A percentile compares a stretch with the other conserved stretches of the same genome.
Conservation (phyloP, 1,140 invertebrate species). For the Solen grandis region DNA sequence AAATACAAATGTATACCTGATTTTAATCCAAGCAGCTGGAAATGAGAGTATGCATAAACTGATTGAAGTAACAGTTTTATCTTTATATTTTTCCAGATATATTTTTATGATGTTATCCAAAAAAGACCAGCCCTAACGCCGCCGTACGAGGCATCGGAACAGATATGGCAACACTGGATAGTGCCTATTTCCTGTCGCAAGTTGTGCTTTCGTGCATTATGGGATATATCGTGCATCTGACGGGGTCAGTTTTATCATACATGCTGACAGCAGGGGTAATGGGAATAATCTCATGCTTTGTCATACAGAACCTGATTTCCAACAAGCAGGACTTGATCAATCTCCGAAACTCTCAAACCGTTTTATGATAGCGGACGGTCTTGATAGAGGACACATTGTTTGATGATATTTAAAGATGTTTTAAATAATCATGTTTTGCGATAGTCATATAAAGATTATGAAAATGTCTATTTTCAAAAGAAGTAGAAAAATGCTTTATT, state of each 20-base stretch:
- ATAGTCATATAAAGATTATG: too few species aligned
- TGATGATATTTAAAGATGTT: too few species aligned
- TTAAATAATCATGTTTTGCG: too few species aligned
- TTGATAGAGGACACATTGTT: too few species aligned
- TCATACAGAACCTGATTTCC: slow-evolving; percentile 70
- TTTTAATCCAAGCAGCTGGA: too few species aligned
- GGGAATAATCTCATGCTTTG: slow-evolving; percentile 74
- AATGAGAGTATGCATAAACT: too few species aligned
- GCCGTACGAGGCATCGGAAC: slow-evolving; percentile 79
- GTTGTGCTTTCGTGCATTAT: slow-evolving; percentile 81
- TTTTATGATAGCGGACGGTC: slow-evolving; percentile 25
- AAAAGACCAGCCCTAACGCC: not conserved
- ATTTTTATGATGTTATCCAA: slow-evolving; percentile 68
- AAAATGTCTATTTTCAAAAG: too few species aligned
- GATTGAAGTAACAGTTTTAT: too few species aligned
- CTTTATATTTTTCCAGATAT: slow-evolving; percentile 72
- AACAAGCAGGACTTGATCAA: slow-evolving; percentile 63
- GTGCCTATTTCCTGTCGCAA: slow-evolving; percentile 82
- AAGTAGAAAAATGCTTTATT: too few species aligned
- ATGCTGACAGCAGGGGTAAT: slow-evolving; percentile 79
- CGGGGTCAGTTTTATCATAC: slow-evolving; percentile 79
- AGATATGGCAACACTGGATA: slow-evolving; percentile 81
- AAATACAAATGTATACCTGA: too few species aligned
- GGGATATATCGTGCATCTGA: slow-evolving; percentile 81
- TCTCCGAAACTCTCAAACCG: not conserved